Percentiles rank a stretch among this genome's conserved stretches.
Conservation (phyloP, 2,797 vertebrate species). For the Paramormyrops hopkinsi region DNA sequence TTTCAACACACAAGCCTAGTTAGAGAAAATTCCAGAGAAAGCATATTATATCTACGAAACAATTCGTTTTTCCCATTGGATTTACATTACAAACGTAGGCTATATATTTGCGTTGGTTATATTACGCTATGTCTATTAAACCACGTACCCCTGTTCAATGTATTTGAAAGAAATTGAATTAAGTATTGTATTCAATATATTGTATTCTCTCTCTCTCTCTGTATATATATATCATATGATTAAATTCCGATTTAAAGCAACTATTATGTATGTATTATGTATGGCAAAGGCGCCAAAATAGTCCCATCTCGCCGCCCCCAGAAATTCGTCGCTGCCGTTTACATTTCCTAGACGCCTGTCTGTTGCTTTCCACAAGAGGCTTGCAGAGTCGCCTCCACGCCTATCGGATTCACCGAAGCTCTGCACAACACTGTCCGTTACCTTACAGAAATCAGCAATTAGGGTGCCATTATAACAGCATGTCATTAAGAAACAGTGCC, state of each 20-base stretch:
- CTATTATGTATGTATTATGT: not conserved
- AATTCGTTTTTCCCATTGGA: not conserved
- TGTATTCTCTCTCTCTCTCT: not conserved
- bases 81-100: not conserved
- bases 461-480: constrained; percentile 43
- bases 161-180: not conserved
- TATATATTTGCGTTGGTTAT: not conserved
- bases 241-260: not conserved
- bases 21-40: not conserved
- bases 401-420: constrained; percentile 3
- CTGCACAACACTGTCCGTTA: constrained; percentile 51
- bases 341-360: not conserved
- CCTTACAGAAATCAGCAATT: constrained; percentile 30
- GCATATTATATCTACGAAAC: not conserved
- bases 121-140: not conserved
- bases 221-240: not conserved
- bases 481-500: constrained; percentile 58
- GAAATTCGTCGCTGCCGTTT: not conserved
- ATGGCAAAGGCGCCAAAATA: not conserved
- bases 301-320: not conserved
- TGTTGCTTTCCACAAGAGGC: not conserved
- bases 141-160: not conserved
- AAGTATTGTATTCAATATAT: not conserved
- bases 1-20: not conserved
- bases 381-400: not conserved